phyloP scores from a whole-genome alignment of 2,888 invertebrate species.

The Andrena haemorrhoa region DNA sequence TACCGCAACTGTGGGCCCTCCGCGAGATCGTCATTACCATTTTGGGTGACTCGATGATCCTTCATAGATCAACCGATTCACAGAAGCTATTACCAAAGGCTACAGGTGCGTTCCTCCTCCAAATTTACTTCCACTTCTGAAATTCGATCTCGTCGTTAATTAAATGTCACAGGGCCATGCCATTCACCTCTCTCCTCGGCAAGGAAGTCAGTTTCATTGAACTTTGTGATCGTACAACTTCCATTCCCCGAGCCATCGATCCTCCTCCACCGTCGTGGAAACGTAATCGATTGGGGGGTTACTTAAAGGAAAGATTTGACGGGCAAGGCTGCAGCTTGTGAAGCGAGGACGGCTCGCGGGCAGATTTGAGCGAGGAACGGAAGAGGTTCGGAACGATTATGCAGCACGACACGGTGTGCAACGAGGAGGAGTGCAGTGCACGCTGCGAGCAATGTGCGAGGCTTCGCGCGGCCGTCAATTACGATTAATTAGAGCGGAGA shows the following conservation, averaged over 20 bases:
- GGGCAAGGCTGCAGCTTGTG: not conserved
- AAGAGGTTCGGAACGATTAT: conserved; percentile 68
- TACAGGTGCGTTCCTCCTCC: too few species aligned
- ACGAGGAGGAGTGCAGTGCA: conserved; percentile 57
- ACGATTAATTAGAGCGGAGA: conserved; percentile 85
- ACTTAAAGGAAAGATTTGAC: not conserved
- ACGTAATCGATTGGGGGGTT: not conserved
- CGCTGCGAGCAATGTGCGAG: conserved; percentile 80
- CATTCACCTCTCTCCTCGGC: too few species aligned
- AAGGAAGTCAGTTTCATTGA: too few species aligned
- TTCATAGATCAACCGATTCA: too few species aligned
- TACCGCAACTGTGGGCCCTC: not conserved
- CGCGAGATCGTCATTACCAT: too few species aligned
- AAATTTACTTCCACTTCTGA: too few species aligned
- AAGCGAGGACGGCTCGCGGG: conserved; percentile 5
- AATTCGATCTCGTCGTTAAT: too few species aligned
- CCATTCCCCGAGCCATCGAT: not conserved
- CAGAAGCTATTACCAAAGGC: too few species aligned
- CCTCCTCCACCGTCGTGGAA: not conserved
- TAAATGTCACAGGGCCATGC: too few species aligned
- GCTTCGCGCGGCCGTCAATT: conserved; percentile 84
- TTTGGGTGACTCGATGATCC: too few species aligned
- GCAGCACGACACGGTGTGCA: conserved; percentile 61
- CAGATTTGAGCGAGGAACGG: conserved; percentile 59
- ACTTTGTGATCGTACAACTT: not conserved